Evolutionary conservation across 1,140 invertebrate species (phyloP).

Genomic region (Onthophagus taurus): DNA sequence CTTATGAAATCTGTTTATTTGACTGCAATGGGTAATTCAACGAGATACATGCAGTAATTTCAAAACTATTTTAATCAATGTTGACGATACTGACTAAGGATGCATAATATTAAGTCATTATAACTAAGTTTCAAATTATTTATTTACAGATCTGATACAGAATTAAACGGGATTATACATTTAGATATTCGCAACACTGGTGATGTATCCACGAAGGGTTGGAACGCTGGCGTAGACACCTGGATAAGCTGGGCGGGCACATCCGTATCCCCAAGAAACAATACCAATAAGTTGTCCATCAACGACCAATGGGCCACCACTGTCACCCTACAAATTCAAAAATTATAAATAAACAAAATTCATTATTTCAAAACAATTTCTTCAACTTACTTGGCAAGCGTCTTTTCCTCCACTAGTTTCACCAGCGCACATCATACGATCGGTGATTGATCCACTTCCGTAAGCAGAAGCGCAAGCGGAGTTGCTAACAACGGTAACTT

Average conservation of each 20-base stretch:
- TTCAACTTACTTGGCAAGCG: constrained; percentile 9
- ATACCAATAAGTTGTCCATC: constrained; percentile 38
- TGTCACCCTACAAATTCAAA: constrained; percentile 8
- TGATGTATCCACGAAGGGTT: constrained; percentile 8
- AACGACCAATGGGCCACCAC: constrained; percentile 5
- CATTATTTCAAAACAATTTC: neutral
- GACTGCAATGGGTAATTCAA: too few species aligned
- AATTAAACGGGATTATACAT: too few species aligned
- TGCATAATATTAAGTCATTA: too few species aligned
- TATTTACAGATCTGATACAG: too few species aligned
- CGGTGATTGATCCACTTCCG: neutral
- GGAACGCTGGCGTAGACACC: constrained; percentile 61
- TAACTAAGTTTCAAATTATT: too few species aligned
- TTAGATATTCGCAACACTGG: too few species aligned
- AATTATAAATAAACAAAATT: neutral
- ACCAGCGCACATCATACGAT: constrained; percentile 12
- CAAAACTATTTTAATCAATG: too few species aligned
- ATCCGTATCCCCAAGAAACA: constrained; percentile 67
- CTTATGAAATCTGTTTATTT: too few species aligned
- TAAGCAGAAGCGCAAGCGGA: constrained; percentile 1
- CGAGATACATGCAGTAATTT: too few species aligned
- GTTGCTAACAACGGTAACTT: neutral
- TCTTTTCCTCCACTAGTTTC: constrained; percentile 8
- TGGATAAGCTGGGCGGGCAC: constrained; percentile 58
- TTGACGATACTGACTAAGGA: too few species aligned